Conservation (phyloP, 2,113 vertebrate species). For the Archilochus colubris region DNA sequence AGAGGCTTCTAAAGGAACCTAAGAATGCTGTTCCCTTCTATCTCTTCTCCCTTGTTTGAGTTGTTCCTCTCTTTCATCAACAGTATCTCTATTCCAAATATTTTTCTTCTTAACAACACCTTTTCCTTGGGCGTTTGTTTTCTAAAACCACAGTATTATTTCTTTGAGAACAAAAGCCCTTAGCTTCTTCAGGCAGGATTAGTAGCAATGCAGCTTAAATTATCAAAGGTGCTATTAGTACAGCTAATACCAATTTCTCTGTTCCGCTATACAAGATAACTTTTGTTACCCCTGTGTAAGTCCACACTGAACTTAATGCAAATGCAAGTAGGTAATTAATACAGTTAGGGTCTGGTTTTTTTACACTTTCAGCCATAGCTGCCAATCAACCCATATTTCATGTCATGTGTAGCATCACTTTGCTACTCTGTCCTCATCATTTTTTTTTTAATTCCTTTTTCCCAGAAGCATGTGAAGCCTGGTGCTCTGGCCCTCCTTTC, state of each 20-base stretch:
- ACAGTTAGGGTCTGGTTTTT: background rate
- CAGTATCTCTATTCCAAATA: background rate
- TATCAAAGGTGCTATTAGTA: background rate
- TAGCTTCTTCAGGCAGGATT: background rate
- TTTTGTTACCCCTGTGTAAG: background rate
- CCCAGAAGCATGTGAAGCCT: background rate
- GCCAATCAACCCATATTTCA: background rate
- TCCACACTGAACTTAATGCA: background rate
- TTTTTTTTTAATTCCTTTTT: background rate
- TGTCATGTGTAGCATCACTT: background rate
- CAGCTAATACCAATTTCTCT: background rate
- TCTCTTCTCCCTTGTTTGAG: background rate
- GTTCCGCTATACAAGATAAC: background rate
- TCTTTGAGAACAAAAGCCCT: background rate
- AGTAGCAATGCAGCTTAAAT: background rate
- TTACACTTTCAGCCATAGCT: background rate
- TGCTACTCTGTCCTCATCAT: background rate
- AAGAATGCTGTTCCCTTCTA: background rate
- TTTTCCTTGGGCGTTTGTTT: background rate
- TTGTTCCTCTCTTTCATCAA: background rate
- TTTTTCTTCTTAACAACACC: background rate
- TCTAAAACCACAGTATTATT: background rate
- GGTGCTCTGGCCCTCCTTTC: background rate
- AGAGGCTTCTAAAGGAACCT: background rate
- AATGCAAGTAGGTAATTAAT: background rate